Evolutionary conservation across 2,113 vertebrate species (phyloP), one percentile per base, ranked within the genome.

Genomic region (Trematomus loennbergii): DNA sequence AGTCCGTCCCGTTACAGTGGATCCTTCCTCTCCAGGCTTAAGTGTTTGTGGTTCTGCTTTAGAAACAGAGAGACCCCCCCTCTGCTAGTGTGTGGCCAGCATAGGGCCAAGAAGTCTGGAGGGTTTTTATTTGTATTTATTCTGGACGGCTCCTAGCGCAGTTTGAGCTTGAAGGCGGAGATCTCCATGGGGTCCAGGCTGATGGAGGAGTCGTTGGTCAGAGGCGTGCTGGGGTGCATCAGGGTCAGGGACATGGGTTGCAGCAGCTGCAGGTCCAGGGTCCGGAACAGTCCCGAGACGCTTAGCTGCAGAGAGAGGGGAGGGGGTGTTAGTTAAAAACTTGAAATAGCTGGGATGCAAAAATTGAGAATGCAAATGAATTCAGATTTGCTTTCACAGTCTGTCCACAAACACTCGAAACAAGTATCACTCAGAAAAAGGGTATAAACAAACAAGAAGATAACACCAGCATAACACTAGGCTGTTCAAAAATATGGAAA

Each of bases 121-220:
- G 57, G 40, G 73, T 61, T 79, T 71, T 63, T 36, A 62, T 61
- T 54, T 72, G 68, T 75, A 81, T 45, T 64, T 78, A 15, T n/a
- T 86, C 18, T 0, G 0, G 50, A 40, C 18, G 5, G 68, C 46
- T 75, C 16, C 94, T 97, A 99, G 89, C 94, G 96, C 78, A 99
- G 90, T 82, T 95, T 97, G 87, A 99, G 80, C 89, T 97, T 97
- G 83, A 96, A 99, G 43, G 97, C 92, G 43, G 97, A 94, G 0
- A 99, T 95, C 92, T 99, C 98, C 98, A 99, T 99, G 82, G 97
- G 97, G 61, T 97, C 96, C 90, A 99, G 67, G 70, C 13, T 95
- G 89, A 99, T 17, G 22, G 90, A 90, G 93, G 95, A 95, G 92
- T 96, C 96, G 86, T 96, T 96, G 90, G 96, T 95, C 53, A 96